phyloP scores from a whole-genome alignment of 2,888 invertebrate genomes.

The Campopleginae sp. region DNA sequence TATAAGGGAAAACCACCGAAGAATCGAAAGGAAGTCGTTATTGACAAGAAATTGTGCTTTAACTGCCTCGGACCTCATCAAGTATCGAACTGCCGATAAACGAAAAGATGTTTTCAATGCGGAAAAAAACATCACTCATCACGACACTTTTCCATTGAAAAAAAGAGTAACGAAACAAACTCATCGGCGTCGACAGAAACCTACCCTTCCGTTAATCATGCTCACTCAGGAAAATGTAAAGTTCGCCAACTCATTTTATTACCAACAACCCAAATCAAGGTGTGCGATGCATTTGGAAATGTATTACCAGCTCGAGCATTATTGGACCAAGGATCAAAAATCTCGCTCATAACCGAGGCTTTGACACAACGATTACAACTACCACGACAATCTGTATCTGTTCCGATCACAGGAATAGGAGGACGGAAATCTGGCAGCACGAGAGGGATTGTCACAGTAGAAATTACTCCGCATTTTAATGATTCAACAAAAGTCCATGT shows the following conservation, averaged over 20 bases:
- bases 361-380: neutral
- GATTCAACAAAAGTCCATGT: neutral
- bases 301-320: constrained; percentile 5
- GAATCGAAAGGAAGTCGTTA: neutral
- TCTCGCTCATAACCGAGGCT: neutral
- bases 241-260: neutral
- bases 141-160: neutral
- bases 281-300: neutral
- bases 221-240: neutral
- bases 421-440: neutral
- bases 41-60: neutral
- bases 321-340: constrained; percentile 11
- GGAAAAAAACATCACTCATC: constrained; percentile 20
- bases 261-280: neutral
- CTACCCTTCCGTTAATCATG: neutral
- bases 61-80: neutral
- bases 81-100: neutral
- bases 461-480: neutral
- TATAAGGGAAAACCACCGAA: neutral
- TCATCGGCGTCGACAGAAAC: too few relatives aligned
- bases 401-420: neutral
- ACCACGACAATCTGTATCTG: neutral
- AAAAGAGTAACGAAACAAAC: too few relatives aligned
- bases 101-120: constrained; percentile 27
- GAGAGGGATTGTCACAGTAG: neutral